phyloP scores from a whole-genome alignment of 2,797 vertebrate genomes.

The Peromyscus aztecus region DNA sequence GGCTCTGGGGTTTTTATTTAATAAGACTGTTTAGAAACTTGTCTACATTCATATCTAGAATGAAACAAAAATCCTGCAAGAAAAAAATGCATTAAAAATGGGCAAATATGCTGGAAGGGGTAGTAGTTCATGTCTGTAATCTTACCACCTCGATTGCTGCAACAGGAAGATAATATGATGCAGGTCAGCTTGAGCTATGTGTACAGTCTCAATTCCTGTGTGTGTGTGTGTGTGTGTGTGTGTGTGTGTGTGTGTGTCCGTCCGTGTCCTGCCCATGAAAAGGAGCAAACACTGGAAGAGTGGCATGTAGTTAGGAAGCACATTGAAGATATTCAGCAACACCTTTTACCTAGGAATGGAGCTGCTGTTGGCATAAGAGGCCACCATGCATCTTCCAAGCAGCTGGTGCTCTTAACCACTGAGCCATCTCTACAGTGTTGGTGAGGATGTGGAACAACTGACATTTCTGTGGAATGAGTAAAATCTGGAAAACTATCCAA shows the following conservation, averaged over 20 bases:
- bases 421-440: not conserved
- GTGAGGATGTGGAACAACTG: not conserved
- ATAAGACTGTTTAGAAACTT: no score
- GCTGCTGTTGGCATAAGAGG: not conserved
- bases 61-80: not conserved
- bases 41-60: not conserved
- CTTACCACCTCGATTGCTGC: no score
- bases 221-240: not conserved
- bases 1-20: no score
- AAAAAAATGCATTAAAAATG: not conserved
- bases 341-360: not conserved
- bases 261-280: not conserved
- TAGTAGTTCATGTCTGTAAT: not conserved
- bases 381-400: not conserved
- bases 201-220: not conserved
- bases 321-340: not conserved
- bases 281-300: not conserved
- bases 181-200: not conserved
- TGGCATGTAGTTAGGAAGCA: not conserved
- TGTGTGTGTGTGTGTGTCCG: not conserved
- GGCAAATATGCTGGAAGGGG: not conserved
- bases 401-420: not conserved
- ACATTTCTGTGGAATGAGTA: not conserved
- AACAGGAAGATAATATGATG: not conserved
- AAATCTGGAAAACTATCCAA: not conserved